Conservation (phyloP, 2,113 vertebrate genomes). For the Ameiurus melas region DNA sequence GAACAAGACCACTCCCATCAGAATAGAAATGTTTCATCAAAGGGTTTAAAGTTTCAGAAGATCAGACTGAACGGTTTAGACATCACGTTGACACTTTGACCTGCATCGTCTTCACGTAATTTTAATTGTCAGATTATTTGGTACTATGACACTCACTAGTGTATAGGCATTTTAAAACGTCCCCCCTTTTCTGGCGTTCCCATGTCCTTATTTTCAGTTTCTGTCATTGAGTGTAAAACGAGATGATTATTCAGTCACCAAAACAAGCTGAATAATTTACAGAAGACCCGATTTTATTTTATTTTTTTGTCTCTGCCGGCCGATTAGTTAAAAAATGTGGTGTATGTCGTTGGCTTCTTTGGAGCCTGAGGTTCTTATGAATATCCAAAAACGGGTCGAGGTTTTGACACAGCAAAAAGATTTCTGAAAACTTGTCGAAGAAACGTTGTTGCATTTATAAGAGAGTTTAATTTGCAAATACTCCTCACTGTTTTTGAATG, state of each 20-base stretch:
- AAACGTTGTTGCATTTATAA: background rate
- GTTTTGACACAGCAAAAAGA: background rate
- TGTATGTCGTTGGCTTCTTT: background rate
- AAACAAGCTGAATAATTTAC: background rate
- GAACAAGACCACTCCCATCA: background rate
- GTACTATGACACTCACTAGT: background rate
- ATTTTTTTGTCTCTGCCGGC: background rate
- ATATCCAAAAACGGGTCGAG: background rate
- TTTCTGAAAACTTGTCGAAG: background rate
- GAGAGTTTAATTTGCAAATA: background rate
- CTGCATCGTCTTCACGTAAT: background rate
- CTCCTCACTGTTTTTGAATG: background rate
- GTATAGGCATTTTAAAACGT: background rate
- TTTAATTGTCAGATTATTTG: background rate
- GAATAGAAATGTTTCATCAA: background rate
- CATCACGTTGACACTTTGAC: background rate
- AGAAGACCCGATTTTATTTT: background rate
- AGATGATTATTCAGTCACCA: background rate
- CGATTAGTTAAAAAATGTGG: background rate
- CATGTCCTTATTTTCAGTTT: background rate
- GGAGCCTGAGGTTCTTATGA: background rate
- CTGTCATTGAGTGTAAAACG: background rate
- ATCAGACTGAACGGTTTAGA: background rate
- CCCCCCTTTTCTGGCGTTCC: background rate
- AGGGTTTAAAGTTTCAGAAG: background rate